Evolutionary conservation across 2,797 vertebrate species (phyloP).

Genomic region (Sebastes cheni): DNA sequence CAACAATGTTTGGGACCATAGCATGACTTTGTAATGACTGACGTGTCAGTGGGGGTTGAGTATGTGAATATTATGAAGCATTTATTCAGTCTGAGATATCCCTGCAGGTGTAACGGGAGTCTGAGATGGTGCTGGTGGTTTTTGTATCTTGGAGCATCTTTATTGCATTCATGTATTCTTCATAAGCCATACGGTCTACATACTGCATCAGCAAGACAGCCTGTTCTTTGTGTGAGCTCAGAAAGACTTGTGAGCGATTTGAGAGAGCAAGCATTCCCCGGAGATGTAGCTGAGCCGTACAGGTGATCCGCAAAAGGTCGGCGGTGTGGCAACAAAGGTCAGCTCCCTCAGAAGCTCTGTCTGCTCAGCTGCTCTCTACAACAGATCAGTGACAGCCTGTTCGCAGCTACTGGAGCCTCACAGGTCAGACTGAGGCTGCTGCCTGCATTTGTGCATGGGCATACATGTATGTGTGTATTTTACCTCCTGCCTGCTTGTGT

Average conservation of each 20-base stretch:
- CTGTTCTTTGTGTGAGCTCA: slow-evolving; percentile 28
- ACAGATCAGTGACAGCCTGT: slow-evolving; percentile 32
- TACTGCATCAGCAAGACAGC: neutral
- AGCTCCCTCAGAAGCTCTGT: slow-evolving; percentile 16
- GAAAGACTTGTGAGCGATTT: slow-evolving; percentile 22
- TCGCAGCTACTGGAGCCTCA: slow-evolving; percentile 5
- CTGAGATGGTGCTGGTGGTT: neutral
- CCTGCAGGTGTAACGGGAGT: neutral
- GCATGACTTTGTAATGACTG: slow-evolving; percentile 1
- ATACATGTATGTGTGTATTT: neutral
- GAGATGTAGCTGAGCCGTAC: slow-evolving; percentile 23
- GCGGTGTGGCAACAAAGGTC: slow-evolving; percentile 44
- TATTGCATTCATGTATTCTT: slow-evolving; percentile 22
- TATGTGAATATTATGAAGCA: neutral
- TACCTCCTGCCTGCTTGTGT: neutral
- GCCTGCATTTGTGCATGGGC: neutral
- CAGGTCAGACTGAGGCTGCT: slow-evolving; percentile 14
- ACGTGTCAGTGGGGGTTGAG: neutral
- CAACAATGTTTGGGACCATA: neutral
- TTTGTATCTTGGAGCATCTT: neutral
- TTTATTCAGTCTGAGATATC: slow-evolving; percentile 4
- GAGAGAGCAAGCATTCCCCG: slow-evolving; percentile 26
- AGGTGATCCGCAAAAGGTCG: slow-evolving; percentile 53
- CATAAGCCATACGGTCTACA: neutral
- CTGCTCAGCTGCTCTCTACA: slow-evolving; percentile 14